Conservation (phyloP, 2,797 vertebrate species). For the Dermochelys coriacea region DNA sequence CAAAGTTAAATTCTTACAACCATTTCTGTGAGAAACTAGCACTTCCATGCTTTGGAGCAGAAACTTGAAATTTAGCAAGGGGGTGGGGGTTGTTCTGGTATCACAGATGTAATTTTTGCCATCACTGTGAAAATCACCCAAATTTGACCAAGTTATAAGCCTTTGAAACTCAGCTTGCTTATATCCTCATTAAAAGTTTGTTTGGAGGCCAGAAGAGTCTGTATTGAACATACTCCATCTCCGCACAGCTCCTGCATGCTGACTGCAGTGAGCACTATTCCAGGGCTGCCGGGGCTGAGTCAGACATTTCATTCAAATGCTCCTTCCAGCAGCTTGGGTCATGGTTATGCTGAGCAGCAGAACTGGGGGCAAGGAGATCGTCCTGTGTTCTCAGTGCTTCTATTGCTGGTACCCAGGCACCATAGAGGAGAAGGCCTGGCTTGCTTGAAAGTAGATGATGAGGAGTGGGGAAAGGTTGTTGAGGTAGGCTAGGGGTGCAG, state of each 20-base stretch:
- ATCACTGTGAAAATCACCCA: neutral
- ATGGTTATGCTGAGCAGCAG: neutral
- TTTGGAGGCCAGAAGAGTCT: neutral
- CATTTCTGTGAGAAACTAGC: neutral
- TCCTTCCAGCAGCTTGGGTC: neutral
- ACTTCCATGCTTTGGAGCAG: neutral
- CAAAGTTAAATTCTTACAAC: neutral
- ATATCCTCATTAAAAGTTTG: neutral
- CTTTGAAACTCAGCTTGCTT: neutral
- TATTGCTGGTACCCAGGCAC: neutral
- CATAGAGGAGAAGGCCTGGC: neutral
- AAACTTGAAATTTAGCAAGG: neutral
- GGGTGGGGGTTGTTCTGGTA: neutral
- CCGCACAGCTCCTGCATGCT: neutral
- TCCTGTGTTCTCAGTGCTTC: neutral
- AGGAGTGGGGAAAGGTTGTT: neutral
- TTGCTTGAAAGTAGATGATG: neutral
- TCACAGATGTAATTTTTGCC: neutral
- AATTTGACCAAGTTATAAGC: neutral
- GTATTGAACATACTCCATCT: neutral
- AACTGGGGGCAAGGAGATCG: neutral
- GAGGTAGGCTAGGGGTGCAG: neutral
- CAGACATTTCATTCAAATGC: neutral
- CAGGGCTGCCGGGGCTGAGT: neutral
- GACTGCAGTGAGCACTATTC: neutral